phyloP scores from a whole-genome alignment of 2,888 invertebrate genomes.

The Hyposoter didymator region DNA sequence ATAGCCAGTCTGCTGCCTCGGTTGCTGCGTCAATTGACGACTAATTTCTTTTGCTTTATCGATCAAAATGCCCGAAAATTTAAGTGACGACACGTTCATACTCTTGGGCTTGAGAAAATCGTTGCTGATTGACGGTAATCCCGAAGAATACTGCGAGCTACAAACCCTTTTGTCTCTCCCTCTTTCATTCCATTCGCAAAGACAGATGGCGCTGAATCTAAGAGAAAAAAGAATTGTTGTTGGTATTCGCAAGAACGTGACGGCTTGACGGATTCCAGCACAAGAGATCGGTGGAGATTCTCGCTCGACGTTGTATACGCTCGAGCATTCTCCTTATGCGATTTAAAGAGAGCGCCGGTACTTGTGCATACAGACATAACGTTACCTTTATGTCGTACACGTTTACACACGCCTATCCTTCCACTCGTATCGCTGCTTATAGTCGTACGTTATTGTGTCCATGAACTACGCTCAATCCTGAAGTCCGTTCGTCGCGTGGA shows the following conservation, averaged over 20 bases:
- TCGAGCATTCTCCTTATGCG: constrained; percentile 70
- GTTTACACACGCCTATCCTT: constrained; percentile 65
- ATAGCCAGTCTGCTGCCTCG: no score
- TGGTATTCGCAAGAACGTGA: constrained; percentile 74
- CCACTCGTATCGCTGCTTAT: constrained; percentile 19
- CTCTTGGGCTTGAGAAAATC: neutral
- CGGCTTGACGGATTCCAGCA: constrained; percentile 77
- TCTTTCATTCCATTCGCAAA: neutral
- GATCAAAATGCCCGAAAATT: neutral
- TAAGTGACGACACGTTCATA: neutral
- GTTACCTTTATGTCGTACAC: constrained; percentile 9
- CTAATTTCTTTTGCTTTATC: neutral
- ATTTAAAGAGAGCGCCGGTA: constrained; percentile 66
- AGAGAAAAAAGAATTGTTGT: constrained; percentile 32
- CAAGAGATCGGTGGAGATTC: constrained; percentile 69
- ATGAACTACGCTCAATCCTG: constrained; percentile 71
- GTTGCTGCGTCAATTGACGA: neutral
- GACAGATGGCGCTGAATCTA: constrained; percentile 24
- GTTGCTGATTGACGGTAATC: constrained; percentile 27
- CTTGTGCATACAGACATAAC: constrained; percentile 42
- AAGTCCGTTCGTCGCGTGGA: constrained; percentile 69
- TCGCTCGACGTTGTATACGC: constrained; percentile 55
- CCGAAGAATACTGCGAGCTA: constrained; percentile 3
- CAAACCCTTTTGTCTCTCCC: constrained; percentile 2
- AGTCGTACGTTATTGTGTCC: constrained; percentile 51